A percentile compares a stretch with the other conserved stretches of the same genome.
These are phyloP conservation scores for Agrochola circellaris DNA, from an alignment of 2,888 invertebrate genomes.

Conservation along the genomic window DNA sequence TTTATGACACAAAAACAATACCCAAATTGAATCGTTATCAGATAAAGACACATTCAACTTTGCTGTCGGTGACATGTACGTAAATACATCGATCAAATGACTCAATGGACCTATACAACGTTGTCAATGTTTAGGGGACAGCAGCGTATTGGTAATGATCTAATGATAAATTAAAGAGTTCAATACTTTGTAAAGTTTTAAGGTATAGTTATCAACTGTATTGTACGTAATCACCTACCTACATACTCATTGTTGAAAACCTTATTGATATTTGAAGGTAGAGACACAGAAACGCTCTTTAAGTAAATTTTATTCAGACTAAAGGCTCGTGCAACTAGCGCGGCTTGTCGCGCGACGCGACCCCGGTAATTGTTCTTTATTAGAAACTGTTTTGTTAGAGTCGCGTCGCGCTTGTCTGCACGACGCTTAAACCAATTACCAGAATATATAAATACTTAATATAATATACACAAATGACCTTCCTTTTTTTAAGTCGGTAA, in stretches of 20 bases:
- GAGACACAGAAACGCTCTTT: neutral
- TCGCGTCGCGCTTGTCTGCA: no score
- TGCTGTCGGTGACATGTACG: slow-evolving; percentile 36
- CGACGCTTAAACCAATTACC: no score
- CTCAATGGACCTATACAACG: slow-evolving; percentile 49
- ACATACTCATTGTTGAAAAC: slow-evolving; percentile 9
- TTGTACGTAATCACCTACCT: neutral
- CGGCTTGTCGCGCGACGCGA: no score
- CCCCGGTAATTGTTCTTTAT: no score
- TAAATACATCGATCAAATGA: slow-evolving; percentile 55
- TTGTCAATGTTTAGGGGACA: slow-evolving; percentile 48
- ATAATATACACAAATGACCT: no score
- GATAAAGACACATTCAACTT: slow-evolving; percentile 57
- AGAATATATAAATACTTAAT: no score
- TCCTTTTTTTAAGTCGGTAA: no score
- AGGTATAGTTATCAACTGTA: neutral
- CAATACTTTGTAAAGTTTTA: slow-evolving; percentile 28
- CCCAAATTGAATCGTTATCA: slow-evolving; percentile 50
- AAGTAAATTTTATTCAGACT: neutral
- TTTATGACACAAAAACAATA: slow-evolving; percentile 39
- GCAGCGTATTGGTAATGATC: slow-evolving; percentile 1
- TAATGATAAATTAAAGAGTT: slow-evolving; percentile 21
- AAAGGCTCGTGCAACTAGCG: no score
- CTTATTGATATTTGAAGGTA: slow-evolving; percentile 14
- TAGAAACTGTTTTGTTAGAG: no score